phyloP scores from a whole-genome alignment of 2,888 invertebrate species.

The Sipha maydis region DNA sequence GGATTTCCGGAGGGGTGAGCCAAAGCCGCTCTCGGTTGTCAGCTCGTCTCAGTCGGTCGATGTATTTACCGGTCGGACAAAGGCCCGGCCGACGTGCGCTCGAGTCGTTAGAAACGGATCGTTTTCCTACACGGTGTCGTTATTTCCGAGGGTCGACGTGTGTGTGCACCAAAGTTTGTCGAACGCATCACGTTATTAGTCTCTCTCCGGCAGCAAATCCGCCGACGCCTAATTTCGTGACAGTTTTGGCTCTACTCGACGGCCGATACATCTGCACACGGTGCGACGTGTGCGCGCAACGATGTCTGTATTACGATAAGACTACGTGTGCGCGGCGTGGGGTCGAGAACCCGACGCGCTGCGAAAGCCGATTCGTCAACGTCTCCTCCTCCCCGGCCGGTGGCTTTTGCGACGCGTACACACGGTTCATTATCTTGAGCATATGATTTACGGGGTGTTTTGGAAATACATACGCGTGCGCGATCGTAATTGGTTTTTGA shows the following conservation, averaged over 20 bases:
- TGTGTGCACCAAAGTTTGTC: not conserved
- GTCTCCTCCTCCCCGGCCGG: not conserved
- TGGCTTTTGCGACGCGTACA: not conserved
- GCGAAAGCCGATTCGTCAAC: not conserved
- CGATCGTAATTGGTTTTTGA: too few relatives aligned
- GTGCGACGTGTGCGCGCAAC: too few relatives aligned
- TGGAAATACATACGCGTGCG: too few relatives aligned
- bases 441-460: too few relatives aligned
- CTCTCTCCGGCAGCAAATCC: not conserved
- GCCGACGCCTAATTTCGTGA: not conserved
- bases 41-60: conserved; percentile 22
- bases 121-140: conserved; percentile 1
- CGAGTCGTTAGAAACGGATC: not conserved
- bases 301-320: not conserved
- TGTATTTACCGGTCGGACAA: conserved; percentile 18
- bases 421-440: not conserved
- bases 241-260: not conserved
- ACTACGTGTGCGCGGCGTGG: not conserved
- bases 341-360: not conserved
- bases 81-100: not conserved
- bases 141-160: not conserved
- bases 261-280: too few relatives aligned
- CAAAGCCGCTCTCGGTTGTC: not conserved
- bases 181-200: not conserved
- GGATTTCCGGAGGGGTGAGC: conserved; percentile 28